These are phyloP conservation scores for Tenthredo notha DNA, from an alignment of 2,888 invertebrate genomes.

Conservation along the genomic window DNA sequence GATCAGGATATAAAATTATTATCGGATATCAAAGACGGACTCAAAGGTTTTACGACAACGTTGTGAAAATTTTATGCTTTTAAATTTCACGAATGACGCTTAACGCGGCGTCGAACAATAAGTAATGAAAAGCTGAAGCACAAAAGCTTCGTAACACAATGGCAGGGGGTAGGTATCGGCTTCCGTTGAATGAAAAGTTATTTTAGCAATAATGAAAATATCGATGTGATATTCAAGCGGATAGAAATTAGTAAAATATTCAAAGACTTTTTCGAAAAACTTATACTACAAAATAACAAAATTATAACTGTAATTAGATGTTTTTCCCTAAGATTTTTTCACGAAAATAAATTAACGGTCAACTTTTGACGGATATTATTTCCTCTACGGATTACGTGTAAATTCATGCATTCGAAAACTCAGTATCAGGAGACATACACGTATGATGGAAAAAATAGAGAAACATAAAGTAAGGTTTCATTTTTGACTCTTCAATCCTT, in stretches of 20 bases:
- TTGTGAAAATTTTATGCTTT: slow-evolving; percentile 39
- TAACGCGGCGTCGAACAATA: slow-evolving; percentile 30
- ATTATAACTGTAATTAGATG: background rate
- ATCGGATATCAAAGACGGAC: background rate
- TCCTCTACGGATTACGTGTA: no score
- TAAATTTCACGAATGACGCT: slow-evolving; percentile 34
- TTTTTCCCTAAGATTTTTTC: background rate
- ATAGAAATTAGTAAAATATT: background rate
- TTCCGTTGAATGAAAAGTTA: slow-evolving; percentile 46
- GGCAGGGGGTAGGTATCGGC: slow-evolving; percentile 35
- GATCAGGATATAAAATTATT: slow-evolving; percentile 2
- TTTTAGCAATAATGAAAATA: slow-evolving; percentile 41
- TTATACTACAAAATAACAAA: background rate
- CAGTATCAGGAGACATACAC: no score
- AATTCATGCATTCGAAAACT: no score
- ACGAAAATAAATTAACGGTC: background rate
- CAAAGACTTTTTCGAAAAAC: slow-evolving; percentile 24
- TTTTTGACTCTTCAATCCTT: background rate
- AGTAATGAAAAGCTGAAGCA: slow-evolving; percentile 45
- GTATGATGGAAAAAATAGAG: background rate
- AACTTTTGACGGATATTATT: no score
- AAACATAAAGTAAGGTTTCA: background rate
- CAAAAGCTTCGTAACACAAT: slow-evolving; percentile 43
- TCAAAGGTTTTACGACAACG: slow-evolving; percentile 31
- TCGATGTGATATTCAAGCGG: slow-evolving; percentile 24